Evolutionary conservation across 1,140 invertebrate species (phyloP), one percentile per base, ranked within the genome.

Genomic region (Bicyclus anynana): DNA sequence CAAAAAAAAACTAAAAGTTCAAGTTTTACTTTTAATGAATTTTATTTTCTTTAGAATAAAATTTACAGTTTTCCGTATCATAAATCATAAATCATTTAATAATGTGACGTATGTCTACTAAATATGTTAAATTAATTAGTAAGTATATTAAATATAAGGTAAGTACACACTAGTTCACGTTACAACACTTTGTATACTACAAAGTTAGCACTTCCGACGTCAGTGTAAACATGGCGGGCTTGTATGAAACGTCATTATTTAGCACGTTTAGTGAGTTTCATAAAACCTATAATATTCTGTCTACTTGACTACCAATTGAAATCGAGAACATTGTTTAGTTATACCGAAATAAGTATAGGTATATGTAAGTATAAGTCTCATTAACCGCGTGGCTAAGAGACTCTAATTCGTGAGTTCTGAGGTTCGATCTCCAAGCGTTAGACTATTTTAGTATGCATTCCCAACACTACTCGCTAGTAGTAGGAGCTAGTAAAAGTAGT

Each of bases 221-320:
- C 65, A 67, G 51, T 44, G 17, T 21, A 62, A 54, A 63, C 53
- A 57, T 18, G 40, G 40, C 33, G 49, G 17, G 33, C 23, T 46
- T 20, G 59, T 46, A 52, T 53, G 54, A 68, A 69, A 60, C 65
- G 68, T 71, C 62, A 67, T 62, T 60, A 60, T 61, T 67, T 71
- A 71, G 59, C 68, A 17, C 47, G n/a, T 21, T 65, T 65, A 71
- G 13, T 51, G 47, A 46, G 18, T 49, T 29, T 58, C 55, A 62
- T 62, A 65, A 54, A 60, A 62, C 29, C n/a, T n/a, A n/a, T n/a
- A 59, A 59, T 61, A 56, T 64, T 65, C 62, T 65, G 58, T 60
- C 55, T 65, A 67, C 62, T 65, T 61, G 63, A 51, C 50, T 40
- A 62, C 59, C 20, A 29, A 46, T 49, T 26, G n/a, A 59, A 47